These are phyloP conservation scores for Osmerus mordax DNA, from an alignment of 2,113 vertebrate genomes.

Conservation along the genomic window DNA sequence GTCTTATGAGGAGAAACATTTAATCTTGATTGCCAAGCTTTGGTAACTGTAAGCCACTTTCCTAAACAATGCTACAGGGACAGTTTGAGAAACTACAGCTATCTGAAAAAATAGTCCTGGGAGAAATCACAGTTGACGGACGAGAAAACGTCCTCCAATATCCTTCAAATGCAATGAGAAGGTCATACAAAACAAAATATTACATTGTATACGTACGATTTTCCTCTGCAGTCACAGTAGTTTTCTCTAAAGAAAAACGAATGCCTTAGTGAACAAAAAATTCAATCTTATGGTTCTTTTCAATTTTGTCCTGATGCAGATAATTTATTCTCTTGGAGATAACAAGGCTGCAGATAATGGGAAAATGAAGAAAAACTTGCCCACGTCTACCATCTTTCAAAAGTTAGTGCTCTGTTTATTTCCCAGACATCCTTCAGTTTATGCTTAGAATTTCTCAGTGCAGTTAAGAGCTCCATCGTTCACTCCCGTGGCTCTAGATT, in stretches of 20 bases:
- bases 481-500: conserved; percentile 36
- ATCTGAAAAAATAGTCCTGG: no score
- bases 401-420: neutral
- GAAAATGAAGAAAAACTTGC: neutral
- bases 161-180: no score
- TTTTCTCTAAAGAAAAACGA: neutral
- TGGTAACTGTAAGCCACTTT: no score
- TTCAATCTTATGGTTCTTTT: neutral
- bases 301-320: conserved; percentile 11
- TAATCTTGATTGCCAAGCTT: no score
- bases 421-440: neutral
- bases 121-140: no score
- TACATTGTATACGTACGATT: no score
- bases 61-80: no score
- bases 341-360: neutral
- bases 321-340: conserved; percentile 12
- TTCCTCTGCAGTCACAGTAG: neutral
- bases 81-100: no score
- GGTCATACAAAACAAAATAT: no score
- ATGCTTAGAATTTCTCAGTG: neutral
- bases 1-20: no score
- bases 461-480: conserved; percentile 6
- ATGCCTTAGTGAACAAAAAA: neutral
- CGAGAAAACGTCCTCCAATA: no score
- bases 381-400: neutral